Percentiles rank a stretch among this genome's conserved stretches.
Conservation (phyloP, 1,140 invertebrate species). For the Drosophila tsacasi region DNA sequence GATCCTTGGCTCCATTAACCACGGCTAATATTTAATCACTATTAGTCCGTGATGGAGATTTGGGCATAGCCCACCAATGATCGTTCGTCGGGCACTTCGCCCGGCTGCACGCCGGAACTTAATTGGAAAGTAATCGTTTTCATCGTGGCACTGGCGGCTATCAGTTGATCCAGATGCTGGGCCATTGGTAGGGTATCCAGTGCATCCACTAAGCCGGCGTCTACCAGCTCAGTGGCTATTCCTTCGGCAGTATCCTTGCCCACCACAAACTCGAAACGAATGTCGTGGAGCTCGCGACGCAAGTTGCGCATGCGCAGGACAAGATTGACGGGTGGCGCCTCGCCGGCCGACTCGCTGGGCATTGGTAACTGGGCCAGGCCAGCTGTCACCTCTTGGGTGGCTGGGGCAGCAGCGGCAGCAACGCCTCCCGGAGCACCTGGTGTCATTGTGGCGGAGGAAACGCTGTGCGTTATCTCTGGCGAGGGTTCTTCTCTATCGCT, state of each 20-base stretch:
- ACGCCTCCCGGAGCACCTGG: slow-evolving; percentile 24
- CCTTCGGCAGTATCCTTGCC: slow-evolving; percentile 97
- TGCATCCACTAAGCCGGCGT: slow-evolving; percentile 96
- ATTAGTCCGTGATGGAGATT: slow-evolving; percentile 96
- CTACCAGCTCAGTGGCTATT: slow-evolving; percentile 96
- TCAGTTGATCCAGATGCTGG: slow-evolving; percentile 95
- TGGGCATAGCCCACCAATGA: slow-evolving; percentile 98
- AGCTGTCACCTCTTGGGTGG: slow-evolving; percentile 61
- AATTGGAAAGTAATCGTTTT: slow-evolving; percentile 96
- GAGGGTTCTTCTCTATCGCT: slow-evolving; percentile 82
- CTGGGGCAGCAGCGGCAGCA: slow-evolving; percentile 7
- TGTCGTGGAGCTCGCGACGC: slow-evolving; percentile 97
- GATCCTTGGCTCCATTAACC: slow-evolving; percentile 20
- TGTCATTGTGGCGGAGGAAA: slow-evolving; percentile 67
- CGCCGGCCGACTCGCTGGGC: slow-evolving; percentile 54
- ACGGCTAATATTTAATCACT: slow-evolving; percentile 59
- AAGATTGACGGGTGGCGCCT: slow-evolving; percentile 88
- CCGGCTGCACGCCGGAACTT: slow-evolving; percentile 89
- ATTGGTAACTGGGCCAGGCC: slow-evolving; percentile 65
- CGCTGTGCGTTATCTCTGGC: slow-evolving; percentile 75
- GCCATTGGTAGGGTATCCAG: slow-evolving; percentile 96
- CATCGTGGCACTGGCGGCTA: slow-evolving; percentile 88
- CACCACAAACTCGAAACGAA: slow-evolving; percentile 97
- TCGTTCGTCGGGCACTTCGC: slow-evolving; percentile 96
- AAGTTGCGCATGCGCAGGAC: slow-evolving; percentile 95